phyloP scores from a whole-genome alignment of 1,140 invertebrate species.

The Frieseomelitta varia region DNA sequence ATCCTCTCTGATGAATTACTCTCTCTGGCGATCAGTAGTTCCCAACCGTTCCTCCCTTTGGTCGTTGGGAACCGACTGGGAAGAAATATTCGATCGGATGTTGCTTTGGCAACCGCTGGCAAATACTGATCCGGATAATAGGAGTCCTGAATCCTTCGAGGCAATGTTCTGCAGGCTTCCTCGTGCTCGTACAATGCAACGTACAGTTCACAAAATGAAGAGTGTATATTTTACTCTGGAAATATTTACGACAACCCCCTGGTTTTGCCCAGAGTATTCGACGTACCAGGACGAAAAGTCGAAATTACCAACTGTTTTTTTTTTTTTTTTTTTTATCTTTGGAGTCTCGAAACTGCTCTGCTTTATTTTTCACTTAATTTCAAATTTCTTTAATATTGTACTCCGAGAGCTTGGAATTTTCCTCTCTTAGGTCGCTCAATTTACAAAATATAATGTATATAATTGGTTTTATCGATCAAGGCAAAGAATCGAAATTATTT shows the following conservation, averaged over 20 bases:
- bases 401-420: background rate
- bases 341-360: background rate
- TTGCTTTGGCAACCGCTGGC: conserved; percentile 51
- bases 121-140: conserved; percentile 73
- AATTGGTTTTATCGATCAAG: no score
- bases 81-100: background rate
- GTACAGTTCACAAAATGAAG: background rate
- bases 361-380: background rate
- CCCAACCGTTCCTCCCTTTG: conserved; percentile 61
- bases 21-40: conserved; percentile 75
- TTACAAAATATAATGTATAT: no score
- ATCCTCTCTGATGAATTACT: conserved; percentile 80
- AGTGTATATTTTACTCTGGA: background rate
- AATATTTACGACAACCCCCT: background rate
- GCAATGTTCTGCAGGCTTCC: conserved; percentile 4
- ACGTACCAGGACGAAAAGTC: background rate
- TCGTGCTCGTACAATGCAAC: background rate
- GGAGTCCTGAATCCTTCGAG: conserved; percentile 63
- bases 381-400: background rate
- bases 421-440: no score
- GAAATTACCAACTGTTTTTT: background rate
- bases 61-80: background rate
- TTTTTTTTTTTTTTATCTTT: background rate
- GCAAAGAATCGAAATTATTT: background rate
- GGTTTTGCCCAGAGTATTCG: background rate